Evolutionary conservation across 2,888 invertebrate species (phyloP), one percentile per base, ranked within the genome.

Genomic region (Oegoconia quadripuncta): DNA sequence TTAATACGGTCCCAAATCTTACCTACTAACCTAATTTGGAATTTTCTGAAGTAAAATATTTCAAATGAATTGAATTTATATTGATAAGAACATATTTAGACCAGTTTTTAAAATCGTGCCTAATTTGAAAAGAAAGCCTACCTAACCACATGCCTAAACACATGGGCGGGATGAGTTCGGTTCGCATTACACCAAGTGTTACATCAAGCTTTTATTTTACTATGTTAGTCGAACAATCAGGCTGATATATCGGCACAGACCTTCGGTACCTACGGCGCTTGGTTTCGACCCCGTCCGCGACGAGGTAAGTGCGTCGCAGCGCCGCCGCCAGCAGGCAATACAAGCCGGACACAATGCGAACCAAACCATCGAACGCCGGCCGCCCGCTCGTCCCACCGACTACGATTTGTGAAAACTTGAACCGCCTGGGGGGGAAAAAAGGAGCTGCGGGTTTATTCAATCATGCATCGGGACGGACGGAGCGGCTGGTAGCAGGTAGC

Each of bases 361-460:
- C 70, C 74, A 82, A 74, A 74, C 74, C 73, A 60, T 67, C 67
- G 46, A 68, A 50, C 61, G 57, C 60, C 45, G 54, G 59, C 36
- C 53, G 49, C 51, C n/a, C 22, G 28, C 6, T 49, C 50, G 46
- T 41, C 36, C 53, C 46, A 46, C 61, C 68, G 51, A 82, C 70
- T 62, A 76, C 66, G 52, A 82, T 61, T 64, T 83, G 83, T 37
- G 65, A 54, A 68, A 79, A 81, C 74, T 79, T 78, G 82, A 70
- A 81, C 47, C 59, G 51, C 72, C 81, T 83, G 80, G 49, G 64
- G 69, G 31, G 20, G 23, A 28, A 38, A 29, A 29, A 17, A 22
- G 28, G 11, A 5, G 13, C 9, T n/a, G n/a, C n/a, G n/a, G n/a
- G n/a, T n/a, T n/a, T n/a, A n/a, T n/a, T n/a, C n/a, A n/a, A n/a